phyloP scores from a whole-genome alignment of 2,113 vertebrate species.

The Columba janthina region DNA sequence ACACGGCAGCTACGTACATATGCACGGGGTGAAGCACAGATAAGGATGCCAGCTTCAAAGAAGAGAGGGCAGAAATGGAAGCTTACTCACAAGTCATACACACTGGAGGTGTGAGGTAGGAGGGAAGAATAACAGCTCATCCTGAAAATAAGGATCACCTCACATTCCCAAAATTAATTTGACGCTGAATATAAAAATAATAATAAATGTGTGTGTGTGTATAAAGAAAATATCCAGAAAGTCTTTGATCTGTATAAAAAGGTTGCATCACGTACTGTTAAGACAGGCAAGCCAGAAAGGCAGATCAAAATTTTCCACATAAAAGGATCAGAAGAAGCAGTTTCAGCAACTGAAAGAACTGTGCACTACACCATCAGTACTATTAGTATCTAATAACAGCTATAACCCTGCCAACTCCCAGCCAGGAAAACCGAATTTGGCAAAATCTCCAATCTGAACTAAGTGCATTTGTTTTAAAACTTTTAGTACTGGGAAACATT shows the following conservation, averaged over 20 bases:
- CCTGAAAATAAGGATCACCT: constrained; percentile 19
- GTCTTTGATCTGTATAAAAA: constrained; percentile 4
- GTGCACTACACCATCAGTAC: not conserved
- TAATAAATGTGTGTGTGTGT: not conserved
- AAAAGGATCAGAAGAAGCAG: not conserved
- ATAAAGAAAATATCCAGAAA: not conserved
- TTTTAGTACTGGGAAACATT: not conserved
- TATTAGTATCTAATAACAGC: not conserved
- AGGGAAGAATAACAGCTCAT: constrained; percentile 58
- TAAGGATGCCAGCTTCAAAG: constrained; percentile 30
- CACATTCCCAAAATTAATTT: constrained; percentile 19
- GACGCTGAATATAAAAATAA: not conserved
- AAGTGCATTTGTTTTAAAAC: not conserved
- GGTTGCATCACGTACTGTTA: not conserved
- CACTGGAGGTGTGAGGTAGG: constrained; percentile 60
- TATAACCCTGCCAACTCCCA: not conserved
- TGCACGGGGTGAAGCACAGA: not conserved
- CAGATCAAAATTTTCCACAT: constrained; percentile 12
- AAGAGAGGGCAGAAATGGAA: constrained; percentile 60
- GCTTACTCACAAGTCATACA: constrained; percentile 63
- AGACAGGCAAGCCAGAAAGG: not conserved
- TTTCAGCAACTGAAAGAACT: not conserved
- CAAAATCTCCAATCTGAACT: not conserved
- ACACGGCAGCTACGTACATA: not conserved
- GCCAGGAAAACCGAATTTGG: not conserved